These are phyloP conservation scores for Tetramorium simillimum DNA, from an alignment of 1,140 invertebrate genomes.

Conservation along the genomic window DNA sequence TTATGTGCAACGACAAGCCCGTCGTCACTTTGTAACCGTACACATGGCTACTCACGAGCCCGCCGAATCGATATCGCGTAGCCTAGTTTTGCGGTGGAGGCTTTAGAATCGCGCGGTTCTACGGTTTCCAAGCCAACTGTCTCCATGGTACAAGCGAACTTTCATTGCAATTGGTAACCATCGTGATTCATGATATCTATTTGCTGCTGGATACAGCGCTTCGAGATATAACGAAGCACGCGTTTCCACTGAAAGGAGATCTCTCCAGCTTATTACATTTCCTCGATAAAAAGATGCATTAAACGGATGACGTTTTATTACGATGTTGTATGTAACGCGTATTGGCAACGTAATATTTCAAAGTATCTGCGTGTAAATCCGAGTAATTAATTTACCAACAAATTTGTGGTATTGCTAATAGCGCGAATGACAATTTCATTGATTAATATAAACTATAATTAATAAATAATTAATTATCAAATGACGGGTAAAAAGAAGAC, in stretches of 20 bases:
- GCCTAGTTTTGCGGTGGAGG: conserved; percentile 66
- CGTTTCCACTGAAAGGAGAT: conserved; percentile 33
- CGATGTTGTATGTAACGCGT: background rate
- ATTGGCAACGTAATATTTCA: background rate
- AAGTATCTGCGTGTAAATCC: background rate
- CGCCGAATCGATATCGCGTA: conserved; percentile 70
- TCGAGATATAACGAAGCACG: conserved; percentile 29
- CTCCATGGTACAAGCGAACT: conserved; percentile 38
- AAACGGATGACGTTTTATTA: background rate
- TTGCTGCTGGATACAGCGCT: background rate
- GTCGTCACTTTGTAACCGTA: conserved; percentile 41
- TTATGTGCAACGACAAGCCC: conserved; percentile 43
- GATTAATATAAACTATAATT: conserved; percentile 9
- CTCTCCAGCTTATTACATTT: background rate
- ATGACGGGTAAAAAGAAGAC: too few species aligned
- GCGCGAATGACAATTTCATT: background rate
- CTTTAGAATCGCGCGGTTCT: conserved; percentile 53
- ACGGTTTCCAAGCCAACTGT: conserved; percentile 65
- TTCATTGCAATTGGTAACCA: conserved; percentile 51
- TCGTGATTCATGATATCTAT: conserved; percentile 45
- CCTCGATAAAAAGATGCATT: conserved; percentile 5
- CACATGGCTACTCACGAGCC: conserved; percentile 22
- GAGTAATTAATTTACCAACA: background rate
- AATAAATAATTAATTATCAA: background rate
- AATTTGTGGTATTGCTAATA: background rate